These are phyloP conservation scores for Chelmon rostratus DNA, from an alignment of 2,797 vertebrate species.

Conservation along the genomic window DNA sequence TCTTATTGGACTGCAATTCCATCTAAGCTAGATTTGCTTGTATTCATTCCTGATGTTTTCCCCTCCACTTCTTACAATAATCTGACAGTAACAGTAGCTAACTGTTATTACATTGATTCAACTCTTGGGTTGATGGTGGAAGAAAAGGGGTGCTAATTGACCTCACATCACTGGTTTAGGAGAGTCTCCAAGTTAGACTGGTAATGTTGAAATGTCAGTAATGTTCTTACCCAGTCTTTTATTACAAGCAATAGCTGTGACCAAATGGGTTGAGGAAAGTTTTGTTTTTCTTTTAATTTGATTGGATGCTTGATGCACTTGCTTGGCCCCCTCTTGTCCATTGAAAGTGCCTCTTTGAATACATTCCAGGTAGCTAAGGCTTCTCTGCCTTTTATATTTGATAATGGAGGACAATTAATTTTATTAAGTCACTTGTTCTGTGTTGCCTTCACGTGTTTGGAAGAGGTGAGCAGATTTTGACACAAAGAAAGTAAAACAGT, in stretches of 20 bases:
- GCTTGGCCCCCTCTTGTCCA: conserved; percentile 82
- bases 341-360: conserved; percentile 92
- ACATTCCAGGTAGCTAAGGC: conserved; percentile 94
- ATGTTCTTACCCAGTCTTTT: conserved; percentile 67
- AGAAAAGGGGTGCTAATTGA: conserved; percentile 42
- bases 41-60: conserved; percentile 73
- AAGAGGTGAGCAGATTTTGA: conserved; percentile 90
- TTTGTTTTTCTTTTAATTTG: conserved; percentile 54
- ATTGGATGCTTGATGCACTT: conserved; percentile 80
- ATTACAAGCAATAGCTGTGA: conserved; percentile 84
- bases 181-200: conserved; percentile 40
- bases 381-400: conserved; percentile 87
- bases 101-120: conserved; percentile 68
- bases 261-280: conserved; percentile 83
- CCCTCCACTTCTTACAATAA: conserved; percentile 39
- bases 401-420: conserved; percentile 71
- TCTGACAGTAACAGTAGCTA: conserved; percentile 69
- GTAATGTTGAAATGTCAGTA: conserved; percentile 37
- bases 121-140: conserved; percentile 49
- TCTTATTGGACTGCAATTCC: conserved; percentile 97
- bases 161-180: conserved; percentile 37
- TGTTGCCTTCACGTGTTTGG: conserved; percentile 86
- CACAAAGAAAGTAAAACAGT: conserved; percentile 94
- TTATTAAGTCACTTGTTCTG: conserved; percentile 86
- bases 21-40: conserved; percentile 84